These are phyloP conservation scores for Melanotaenia nigrans DNA, from an alignment of 2,797 vertebrate species.

Conservation along the genomic window DNA sequence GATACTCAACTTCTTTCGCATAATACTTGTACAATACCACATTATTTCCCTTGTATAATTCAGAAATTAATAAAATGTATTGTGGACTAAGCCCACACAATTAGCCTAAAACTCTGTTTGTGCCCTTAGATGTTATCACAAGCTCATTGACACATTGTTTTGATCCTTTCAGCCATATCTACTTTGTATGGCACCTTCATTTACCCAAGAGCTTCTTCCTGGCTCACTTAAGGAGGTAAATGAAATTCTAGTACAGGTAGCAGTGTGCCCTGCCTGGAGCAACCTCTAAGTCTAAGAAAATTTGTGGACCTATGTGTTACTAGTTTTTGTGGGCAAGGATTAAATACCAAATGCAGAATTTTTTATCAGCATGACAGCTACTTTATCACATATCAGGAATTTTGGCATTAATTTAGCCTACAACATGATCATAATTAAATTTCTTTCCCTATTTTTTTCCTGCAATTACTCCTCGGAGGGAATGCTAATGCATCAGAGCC, in stretches of 20 bases:
- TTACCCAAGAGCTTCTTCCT: slow-evolving; percentile 8
- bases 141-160: slow-evolving; percentile 21
- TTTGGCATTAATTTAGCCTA: not conserved
- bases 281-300: not conserved
- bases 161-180: not conserved
- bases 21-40: not conserved
- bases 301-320: not conserved
- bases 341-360: slow-evolving; percentile 1
- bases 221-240: not conserved
- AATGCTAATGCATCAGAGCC: slow-evolving; percentile 28
- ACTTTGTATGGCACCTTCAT: not conserved
- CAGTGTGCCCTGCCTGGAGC: not conserved
- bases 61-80: too few relatives aligned
- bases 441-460: slow-evolving; percentile 8
- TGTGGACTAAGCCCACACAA: too few relatives aligned
- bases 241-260: slow-evolving; percentile 4
- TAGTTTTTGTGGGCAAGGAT: not conserved
- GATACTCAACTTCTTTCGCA: rapidly evolving
- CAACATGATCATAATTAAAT: not conserved
- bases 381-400: not conserved
- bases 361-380: not conserved
- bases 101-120: not conserved
- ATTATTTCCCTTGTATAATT: too few relatives aligned
- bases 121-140: slow-evolving; percentile 3
- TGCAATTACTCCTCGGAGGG: slow-evolving; percentile 15